Percentiles rank a stretch among this genome's conserved stretches.
These are phyloP conservation scores for Polypedilum pembai DNA, from an alignment of 1,140 invertebrate species.

Conservation along the genomic window DNA sequence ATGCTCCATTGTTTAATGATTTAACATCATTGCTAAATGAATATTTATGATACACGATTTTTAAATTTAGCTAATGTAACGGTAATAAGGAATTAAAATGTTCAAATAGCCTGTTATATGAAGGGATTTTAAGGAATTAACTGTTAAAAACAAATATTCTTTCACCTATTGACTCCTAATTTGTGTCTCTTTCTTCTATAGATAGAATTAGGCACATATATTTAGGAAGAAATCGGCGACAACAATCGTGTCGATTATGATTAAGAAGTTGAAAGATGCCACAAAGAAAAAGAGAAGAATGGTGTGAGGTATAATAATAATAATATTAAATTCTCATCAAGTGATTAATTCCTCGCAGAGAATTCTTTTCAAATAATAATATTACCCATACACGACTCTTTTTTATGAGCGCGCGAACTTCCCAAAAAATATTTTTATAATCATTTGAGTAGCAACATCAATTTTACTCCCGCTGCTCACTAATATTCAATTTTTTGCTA, in stretches of 20 bases:
- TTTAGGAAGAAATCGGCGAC: too few species aligned
- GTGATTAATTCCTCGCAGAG: slow-evolving; percentile 8
- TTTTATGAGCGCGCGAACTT: not conserved
- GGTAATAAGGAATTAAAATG: too few species aligned
- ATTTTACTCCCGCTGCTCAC: not conserved
- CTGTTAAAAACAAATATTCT: too few species aligned
- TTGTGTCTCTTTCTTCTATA: too few species aligned
- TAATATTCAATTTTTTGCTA: slow-evolving; percentile 7
- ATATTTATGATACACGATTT: too few species aligned
- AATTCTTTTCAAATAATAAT: not conserved
- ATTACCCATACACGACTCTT: not conserved
- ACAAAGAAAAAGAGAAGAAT: not conserved
- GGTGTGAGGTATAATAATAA: slow-evolving; percentile 13
- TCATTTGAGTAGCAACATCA: not conserved
- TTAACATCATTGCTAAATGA: too few species aligned
- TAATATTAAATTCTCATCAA: slow-evolving; percentile 19
- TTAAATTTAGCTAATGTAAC: too few species aligned
- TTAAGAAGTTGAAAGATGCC: not conserved
- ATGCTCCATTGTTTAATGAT: too few species aligned
- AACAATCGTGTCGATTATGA: not conserved
- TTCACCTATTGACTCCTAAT: too few species aligned
- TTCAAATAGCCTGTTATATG: too few species aligned
- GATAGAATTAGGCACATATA: too few species aligned
- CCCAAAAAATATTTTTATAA: slow-evolving; percentile 6
- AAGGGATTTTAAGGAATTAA: too few species aligned